These are phyloP conservation scores for Drosophila pachea DNA, from an alignment of 1,140 invertebrate genomes.

Conservation along the genomic window DNA sequence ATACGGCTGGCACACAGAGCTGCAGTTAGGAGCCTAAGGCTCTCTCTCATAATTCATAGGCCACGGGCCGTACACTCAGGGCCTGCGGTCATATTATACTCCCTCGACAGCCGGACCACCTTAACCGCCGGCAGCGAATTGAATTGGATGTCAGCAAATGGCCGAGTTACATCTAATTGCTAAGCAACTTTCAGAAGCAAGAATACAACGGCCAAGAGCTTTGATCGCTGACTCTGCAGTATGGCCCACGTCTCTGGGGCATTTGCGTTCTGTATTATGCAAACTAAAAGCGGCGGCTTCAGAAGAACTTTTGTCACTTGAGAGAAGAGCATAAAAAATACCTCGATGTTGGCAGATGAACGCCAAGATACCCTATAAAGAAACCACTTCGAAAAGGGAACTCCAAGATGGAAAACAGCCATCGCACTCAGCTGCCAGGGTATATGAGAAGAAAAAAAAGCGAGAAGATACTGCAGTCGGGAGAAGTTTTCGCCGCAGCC, in stretches of 20 bases:
- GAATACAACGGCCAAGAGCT: not conserved
- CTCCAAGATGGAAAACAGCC: too few relatives aligned
- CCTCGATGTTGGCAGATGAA: not conserved
- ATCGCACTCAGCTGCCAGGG: not conserved
- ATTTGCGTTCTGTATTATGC: constrained; percentile 28
- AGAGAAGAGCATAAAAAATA: constrained; percentile 8
- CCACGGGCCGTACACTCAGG: constrained; percentile 6
- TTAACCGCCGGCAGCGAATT: constrained; percentile 24
- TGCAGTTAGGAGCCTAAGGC: constrained; percentile 17
- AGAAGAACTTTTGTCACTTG: constrained; percentile 38
- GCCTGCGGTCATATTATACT: constrained; percentile 30
- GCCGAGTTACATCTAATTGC: constrained; percentile 51
- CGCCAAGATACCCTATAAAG: not conserved
- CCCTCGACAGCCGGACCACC: constrained; percentile 7
- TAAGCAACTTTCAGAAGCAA: constrained; percentile 28
- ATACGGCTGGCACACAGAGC: constrained; percentile 29
- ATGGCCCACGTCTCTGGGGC: not conserved
- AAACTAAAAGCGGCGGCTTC: constrained; percentile 31
- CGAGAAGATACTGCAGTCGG: constrained; percentile 54
- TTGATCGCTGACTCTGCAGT: constrained; percentile 6
- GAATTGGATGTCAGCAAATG: constrained; percentile 36
- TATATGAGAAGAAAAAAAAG: constrained; percentile 1
- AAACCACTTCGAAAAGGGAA: not conserved
- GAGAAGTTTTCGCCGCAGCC: constrained; percentile 57
- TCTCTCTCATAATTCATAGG: constrained; percentile 38